A percentile compares a stretch with the other conserved stretches of the same genome.
These are phyloP conservation scores for Metellina segmentata DNA, from an alignment of 2,888 invertebrate genomes.

Conservation along the genomic window DNA sequence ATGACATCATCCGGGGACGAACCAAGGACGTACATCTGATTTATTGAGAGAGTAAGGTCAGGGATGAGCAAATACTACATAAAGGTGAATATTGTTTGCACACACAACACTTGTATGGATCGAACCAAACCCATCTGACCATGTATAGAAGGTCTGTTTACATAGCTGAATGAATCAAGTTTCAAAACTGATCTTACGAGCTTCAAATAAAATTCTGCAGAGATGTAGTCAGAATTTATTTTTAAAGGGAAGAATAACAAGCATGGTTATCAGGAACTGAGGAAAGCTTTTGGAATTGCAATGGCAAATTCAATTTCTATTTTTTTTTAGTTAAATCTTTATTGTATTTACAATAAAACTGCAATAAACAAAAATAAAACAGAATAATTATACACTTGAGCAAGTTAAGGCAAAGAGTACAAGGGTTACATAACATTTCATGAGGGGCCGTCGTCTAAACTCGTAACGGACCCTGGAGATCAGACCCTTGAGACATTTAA, in stretches of 20 bases:
- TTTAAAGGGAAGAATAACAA: background rate
- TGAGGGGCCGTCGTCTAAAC: too few species aligned
- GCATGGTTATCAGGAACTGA: background rate
- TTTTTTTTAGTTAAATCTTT: too few species aligned
- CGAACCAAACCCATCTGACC: background rate
- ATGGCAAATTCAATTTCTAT: too few species aligned
- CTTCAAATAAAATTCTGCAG: background rate
- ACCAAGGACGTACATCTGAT: constrained; percentile 55
- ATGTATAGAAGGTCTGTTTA: constrained; percentile 1
- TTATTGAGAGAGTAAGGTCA: constrained; percentile 62
- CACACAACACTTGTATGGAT: constrained; percentile 9
- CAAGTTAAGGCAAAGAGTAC: too few species aligned
- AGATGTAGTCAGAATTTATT: background rate
- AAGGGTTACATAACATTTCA: too few species aligned
- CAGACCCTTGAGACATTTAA: too few species aligned
- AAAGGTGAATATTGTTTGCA: constrained; percentile 47
- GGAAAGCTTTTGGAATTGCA: too few species aligned
- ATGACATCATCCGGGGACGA: constrained; percentile 47
- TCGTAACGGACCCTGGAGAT: too few species aligned
- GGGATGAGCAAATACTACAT: constrained; percentile 31
- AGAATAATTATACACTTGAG: too few species aligned
- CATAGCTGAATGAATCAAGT: background rate
- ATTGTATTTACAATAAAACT: too few species aligned
- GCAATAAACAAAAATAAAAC: too few species aligned
- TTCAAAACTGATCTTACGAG: background rate